Evolutionary conservation across 2,797 vertebrate species (phyloP).

Genomic region (Bradypus variegatus): DNA sequence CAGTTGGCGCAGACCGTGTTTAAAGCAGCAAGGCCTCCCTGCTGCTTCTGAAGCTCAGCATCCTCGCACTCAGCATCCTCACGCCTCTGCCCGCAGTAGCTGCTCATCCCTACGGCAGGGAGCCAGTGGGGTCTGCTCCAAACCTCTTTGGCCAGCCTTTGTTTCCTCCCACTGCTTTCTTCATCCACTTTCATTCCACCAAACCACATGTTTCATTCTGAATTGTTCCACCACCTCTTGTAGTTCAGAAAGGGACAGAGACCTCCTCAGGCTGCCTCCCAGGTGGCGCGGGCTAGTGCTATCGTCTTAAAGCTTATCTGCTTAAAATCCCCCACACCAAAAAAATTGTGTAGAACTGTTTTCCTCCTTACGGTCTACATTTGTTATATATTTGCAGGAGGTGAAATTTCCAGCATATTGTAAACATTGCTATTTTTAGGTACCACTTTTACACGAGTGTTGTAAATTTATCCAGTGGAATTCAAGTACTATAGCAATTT

Average conservation of each 20-base stretch:
- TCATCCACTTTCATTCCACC: neutral
- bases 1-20: neutral
- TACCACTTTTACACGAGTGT: conserved; percentile 45
- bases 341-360: neutral
- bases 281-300: neutral
- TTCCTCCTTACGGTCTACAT: neutral
- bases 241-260: neutral
- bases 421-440: conserved; percentile 51
- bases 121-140: neutral
- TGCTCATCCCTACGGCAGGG: neutral
- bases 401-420: neutral
- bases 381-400: conserved; percentile 18
- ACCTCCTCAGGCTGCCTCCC: neutral
- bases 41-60: neutral
- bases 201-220: neutral
- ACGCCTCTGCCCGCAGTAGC: neutral
- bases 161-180: neutral
- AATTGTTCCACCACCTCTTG: neutral
- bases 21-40: neutral
- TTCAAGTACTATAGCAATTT: conserved; percentile 32
- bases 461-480: conserved; percentile 40
- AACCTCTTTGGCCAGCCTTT: neutral
- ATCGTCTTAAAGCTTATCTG: neutral
- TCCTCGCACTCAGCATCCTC: neutral
- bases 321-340: neutral